Percentiles rank a stretch among this genome's conserved stretches.
These are phyloP conservation scores for Myotis daubentonii DNA, from an alignment of 2,797 vertebrate genomes.

Conservation along the genomic window DNA sequence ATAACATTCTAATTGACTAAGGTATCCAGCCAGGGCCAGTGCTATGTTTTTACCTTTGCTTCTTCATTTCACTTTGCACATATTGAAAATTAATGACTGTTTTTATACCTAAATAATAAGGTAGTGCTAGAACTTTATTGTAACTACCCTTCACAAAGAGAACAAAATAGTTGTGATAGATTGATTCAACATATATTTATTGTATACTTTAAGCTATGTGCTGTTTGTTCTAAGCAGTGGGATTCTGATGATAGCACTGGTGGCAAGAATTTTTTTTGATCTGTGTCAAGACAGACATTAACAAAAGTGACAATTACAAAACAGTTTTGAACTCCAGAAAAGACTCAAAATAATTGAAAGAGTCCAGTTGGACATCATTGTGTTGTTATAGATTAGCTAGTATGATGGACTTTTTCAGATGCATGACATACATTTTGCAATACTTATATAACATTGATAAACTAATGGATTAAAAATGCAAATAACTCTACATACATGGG, in stretches of 20 bases:
- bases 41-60: neutral
- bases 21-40: neutral
- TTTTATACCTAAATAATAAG: neutral
- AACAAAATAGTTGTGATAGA: neutral
- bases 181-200: conserved; percentile 6
- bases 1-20: neutral
- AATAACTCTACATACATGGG: neutral
- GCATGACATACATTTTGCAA: neutral
- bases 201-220: neutral
- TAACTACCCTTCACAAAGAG: neutral
- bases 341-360: neutral
- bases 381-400: neutral
- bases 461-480: conserved; percentile 23
- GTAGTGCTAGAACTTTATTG: neutral
- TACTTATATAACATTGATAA: conserved; percentile 12
- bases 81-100: neutral
- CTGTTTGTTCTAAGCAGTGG: neutral
- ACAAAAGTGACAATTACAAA: neutral
- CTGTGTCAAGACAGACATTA: neutral
- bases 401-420: neutral
- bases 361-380: neutral
- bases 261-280: conserved; percentile 22
- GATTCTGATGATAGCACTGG: neutral
- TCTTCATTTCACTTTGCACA: neutral
- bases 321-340: conserved; percentile 16